Percentiles rank a stretch among this genome's conserved stretches.
Evolutionary conservation across 1,140 invertebrate genomes (phyloP).

Genomic region (Drosophila kurseongensis): DNA sequence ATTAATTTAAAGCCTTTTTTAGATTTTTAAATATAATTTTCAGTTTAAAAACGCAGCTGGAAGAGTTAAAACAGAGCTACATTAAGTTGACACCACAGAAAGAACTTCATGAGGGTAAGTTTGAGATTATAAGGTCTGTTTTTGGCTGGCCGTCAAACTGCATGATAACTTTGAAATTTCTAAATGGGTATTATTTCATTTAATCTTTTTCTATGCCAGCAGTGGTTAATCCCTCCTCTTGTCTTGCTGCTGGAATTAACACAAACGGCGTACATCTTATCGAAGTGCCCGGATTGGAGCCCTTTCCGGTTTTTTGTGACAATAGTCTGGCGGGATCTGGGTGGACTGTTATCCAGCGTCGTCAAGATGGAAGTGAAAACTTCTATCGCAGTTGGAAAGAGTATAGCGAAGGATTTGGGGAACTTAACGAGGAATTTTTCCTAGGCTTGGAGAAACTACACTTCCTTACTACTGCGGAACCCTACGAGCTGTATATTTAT

Average conservation of each 20-base stretch:
- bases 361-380: constrained; percentile 87
- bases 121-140: neutral
- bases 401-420: constrained; percentile 88
- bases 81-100: neutral
- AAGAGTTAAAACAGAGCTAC: constrained; percentile 25
- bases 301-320: constrained; percentile 60
- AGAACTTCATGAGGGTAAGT: neutral
- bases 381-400: constrained; percentile 88
- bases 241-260: constrained; percentile 60
- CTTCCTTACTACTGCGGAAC: constrained; percentile 86
- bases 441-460: constrained; percentile 87
- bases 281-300: constrained; percentile 40
- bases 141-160: too few species aligned
- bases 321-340: constrained; percentile 80
- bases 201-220: too few species aligned
- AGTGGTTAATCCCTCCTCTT: constrained; percentile 51
- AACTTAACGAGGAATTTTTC: constrained; percentile 88
- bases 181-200: too few species aligned
- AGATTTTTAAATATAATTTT: neutral
- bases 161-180: neutral
- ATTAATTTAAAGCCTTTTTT: neutral
- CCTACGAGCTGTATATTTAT: constrained; percentile 88
- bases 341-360: constrained; percentile 88
- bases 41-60: constrained; percentile 33
- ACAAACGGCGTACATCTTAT: constrained; percentile 49